Evolutionary conservation across 2,797 vertebrate species (phyloP), one percentile per base, ranked within the genome.

Genomic region (Ataeniobius toweri): DNA sequence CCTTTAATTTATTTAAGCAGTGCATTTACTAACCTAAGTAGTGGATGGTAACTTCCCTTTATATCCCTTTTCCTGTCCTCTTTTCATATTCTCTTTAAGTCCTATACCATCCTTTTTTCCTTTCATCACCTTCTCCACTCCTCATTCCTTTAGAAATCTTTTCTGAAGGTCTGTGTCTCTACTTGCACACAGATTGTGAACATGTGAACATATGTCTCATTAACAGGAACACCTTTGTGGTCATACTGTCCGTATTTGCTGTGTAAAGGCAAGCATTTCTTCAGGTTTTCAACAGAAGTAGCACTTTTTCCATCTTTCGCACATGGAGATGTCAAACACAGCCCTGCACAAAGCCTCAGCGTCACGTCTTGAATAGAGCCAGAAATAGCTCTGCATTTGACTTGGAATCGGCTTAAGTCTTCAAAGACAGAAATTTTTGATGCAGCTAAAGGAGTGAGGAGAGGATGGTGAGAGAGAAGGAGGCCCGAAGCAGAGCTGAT

Each of bases 391-490:
- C 78, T 89, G 91, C 91, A 85, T 95, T 94, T 90, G 91, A 93
- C 93, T 94, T 93, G 92, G 94, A 95, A 95, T 94, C 93, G 82
- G 94, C 94, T 95, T 95, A 93, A 92, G 93, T 92, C 95, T 95
- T 95, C 94, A 96, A 96, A 96, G 94, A 92, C 82, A 88, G 78
- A 79, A 74, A 72, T 75, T 83, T 91, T 88, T 93, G 92, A 94
- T 94, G 93, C 88, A 88, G 93, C 91, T 91, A 91, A 89, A 88
- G 86, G 89, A 90, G 87, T 56, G 88, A 85, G 88, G 72, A 71
- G 65, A 79, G 68, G 85, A 83, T 63, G 67, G 72, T 69, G 79
- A 73, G 74, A 58, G 75, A 46, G 79, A 58, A 53, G 73, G 80
- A 85, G 80, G 73, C 84, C 83, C 87, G 80, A 76, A 83, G 67